Evolutionary conservation across 1,140 invertebrate genomes (phyloP), one percentile per base, ranked within the genome.

Genomic region (Penaeus indicus): DNA sequence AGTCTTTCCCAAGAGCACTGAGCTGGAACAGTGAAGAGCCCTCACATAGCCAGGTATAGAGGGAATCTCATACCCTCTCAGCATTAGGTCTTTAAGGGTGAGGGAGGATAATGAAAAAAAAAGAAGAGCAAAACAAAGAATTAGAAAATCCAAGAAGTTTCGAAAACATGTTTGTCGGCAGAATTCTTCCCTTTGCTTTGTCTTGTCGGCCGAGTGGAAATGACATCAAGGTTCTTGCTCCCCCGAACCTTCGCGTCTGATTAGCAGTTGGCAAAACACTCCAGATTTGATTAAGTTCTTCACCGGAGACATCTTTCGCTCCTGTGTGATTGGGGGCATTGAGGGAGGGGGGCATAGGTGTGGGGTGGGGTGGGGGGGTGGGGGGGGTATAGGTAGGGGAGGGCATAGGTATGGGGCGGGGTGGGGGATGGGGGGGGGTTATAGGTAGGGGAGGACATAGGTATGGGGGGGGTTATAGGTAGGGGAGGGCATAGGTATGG

Each of bases 231-330:
- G 67, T 88, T 88, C 86, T 88, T 88, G 86, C 86, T 83, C 79
- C 79, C 86, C 54, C 54, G 54, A 88, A 83, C 86, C 86, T 88
- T 88, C 86, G 79, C 81, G 63, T 82, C 86, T 88, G 86, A 88
- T 88, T 88, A 88, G 86, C 67, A 62, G n/a, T 42, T 82, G 80
- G 86, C 18, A 88, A 88, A 88, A 88, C 86, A 88, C 86, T 88
- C 86, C 79, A 88, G 86, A 88, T 88, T 88, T 88, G 86, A 88
- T 88, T 88, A 88, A 88, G 86, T 77, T 80, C 86, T 88, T 88
- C 86, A 88, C 86, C 69, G 69, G 32, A 64, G 86, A 83, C 86
- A 88, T 88, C 79, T 88, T 88, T 88, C 86, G 79, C 64, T 42
- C 27, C 64, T 42, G 77, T 80, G 85, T 86, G 85, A 86, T 86